Percentiles rank a stretch among this genome's conserved stretches.
phyloP scores from a whole-genome alignment of 2,888 invertebrate species.

The Rhorus exstirpatorius region DNA sequence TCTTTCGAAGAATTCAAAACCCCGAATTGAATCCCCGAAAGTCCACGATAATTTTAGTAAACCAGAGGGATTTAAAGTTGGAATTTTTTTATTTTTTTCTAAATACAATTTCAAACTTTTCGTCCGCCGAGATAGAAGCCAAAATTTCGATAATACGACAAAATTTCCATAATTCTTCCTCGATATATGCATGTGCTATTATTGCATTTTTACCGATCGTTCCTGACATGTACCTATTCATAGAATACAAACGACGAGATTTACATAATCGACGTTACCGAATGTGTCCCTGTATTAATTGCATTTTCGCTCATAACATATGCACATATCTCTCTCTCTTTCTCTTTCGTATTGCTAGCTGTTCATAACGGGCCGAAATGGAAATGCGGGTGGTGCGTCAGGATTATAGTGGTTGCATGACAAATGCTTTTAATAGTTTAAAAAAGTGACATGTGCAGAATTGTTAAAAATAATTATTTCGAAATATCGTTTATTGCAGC shows the following conservation, averaged over 20 bases:
- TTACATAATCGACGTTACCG: not conserved
- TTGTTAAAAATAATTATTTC: too few species aligned
- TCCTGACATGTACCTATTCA: not conserved
- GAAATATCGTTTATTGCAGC: too few species aligned
- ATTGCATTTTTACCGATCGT: not conserved
- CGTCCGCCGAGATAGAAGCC: too few species aligned
- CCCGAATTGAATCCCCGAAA: too few species aligned
- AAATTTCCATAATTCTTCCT: too few species aligned
- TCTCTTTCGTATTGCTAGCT: not conserved
- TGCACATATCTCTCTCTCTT: not conserved
- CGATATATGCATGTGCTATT: not conserved
- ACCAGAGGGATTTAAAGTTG: too few species aligned
- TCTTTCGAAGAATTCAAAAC: too few species aligned
- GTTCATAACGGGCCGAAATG: conserved; percentile 5
- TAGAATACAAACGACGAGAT: not conserved
- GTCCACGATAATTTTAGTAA: too few species aligned
- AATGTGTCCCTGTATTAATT: not conserved
- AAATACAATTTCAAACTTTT: too few species aligned
- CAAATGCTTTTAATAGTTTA: not conserved
- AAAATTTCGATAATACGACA: too few species aligned
- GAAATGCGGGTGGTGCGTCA: not conserved
- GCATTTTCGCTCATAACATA: conserved; percentile 10
- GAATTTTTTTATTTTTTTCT: too few species aligned
- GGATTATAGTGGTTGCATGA: not conserved
- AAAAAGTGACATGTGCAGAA: too few species aligned